Conservation (phyloP, 2,888 invertebrate species). For the Galerucella calmariensis region DNA sequence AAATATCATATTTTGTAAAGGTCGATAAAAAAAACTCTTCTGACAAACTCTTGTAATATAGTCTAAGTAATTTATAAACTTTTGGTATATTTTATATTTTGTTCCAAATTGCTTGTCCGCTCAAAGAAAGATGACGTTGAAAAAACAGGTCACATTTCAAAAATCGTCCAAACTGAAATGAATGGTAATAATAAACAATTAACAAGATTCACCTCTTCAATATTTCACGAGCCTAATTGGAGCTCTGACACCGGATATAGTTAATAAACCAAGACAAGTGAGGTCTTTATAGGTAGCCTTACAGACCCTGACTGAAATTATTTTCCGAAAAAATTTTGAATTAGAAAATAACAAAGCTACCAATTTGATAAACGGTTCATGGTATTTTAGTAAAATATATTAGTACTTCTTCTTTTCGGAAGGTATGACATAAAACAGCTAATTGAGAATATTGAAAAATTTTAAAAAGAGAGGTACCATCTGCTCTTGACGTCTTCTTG, state of each 20-base stretch:
- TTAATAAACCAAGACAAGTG: conserved; percentile 47
- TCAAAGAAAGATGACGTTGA: background rate
- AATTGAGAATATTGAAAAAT: too few relatives aligned
- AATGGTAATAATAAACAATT: conserved; percentile 32
- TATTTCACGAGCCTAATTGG: conserved; percentile 46
- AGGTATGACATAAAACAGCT: too few relatives aligned
- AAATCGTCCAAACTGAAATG: conserved; percentile 23
- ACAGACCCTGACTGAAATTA: conserved; percentile 2
- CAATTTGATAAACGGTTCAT: too few relatives aligned
- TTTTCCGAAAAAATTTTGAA: background rate
- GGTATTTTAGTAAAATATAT: too few relatives aligned
- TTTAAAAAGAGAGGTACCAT: too few relatives aligned
- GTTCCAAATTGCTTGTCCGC: background rate
- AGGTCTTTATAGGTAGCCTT: conserved; percentile 36
- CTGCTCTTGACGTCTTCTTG: too few relatives aligned
- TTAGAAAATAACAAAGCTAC: background rate
- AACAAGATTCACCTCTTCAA: conserved; percentile 31
- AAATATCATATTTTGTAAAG: too few relatives aligned
- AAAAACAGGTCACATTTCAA: conserved; percentile 21
- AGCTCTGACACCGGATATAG: conserved; percentile 46
- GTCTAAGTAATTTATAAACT: background rate
- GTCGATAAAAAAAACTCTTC: too few relatives aligned
- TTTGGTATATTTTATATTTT: background rate
- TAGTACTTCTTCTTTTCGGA: too few relatives aligned
- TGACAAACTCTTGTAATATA: too few relatives aligned